Base-by-base conservation (phyloP, 2,797 vertebrate genomes). In the Gephyroberyx darwinii region DNA sequence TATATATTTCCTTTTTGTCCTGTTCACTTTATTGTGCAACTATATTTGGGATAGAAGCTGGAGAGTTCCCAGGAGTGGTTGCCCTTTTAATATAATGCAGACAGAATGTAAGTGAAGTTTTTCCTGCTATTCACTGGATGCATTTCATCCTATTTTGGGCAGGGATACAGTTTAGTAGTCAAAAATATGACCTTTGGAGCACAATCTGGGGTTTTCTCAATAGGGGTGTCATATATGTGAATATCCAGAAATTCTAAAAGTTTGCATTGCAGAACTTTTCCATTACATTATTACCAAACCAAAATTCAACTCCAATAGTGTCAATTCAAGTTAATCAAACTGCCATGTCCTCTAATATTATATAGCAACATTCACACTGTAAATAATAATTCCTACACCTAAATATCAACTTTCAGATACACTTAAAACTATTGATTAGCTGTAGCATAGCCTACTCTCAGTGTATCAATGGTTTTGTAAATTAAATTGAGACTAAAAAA, bases 121-220 rank as follows among this genome's bases (percentile, higher is more conserved):
- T 52, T 62, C 58, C 45, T 47, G n/a, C 3, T 9, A 37, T 37
- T 54, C 5, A 72, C 2, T 19, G 20, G 26, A 53, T 31, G 13
- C 39, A 31, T 13, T 52, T n/a, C 2, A 35, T 35, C 33, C 37
- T 71, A 9, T 52, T 13, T 54, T 65, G 39, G 50, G n/a, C 19
- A 26, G 16, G 35, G n/a, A 51, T 52, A n/a, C 33, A 56, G 3
- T 76, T 71, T 72, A 4, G 47, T 30, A 33, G 47, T 31, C 8
- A 72, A 31, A 60, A 69, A 20, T 13, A 26, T 30, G 7, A 71
- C 41, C 7, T 61, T 60, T 52, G n/a, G 13, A 61, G 26, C 26
- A 59, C 0, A 16, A 41, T 12, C 39, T 41, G 10, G 39, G 2
- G 48, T 10, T 70, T 68, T 31, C 20, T 41, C 9, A 41, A 6